These are phyloP conservation scores for Drosophila kepulauana DNA, from an alignment of 1,140 invertebrate species.

Conservation along the genomic window DNA sequence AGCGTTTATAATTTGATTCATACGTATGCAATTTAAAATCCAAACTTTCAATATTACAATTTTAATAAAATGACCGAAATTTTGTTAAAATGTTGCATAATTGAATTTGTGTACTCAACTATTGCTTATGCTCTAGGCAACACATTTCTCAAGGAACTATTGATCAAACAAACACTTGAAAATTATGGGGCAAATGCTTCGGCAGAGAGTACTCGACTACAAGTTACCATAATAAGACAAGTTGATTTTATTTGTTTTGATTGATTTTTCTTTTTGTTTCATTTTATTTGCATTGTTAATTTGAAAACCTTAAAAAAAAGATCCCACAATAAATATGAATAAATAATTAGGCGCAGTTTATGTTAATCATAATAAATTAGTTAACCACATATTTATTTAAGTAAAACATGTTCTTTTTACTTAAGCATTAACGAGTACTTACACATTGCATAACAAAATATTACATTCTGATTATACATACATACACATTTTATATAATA, in stretches of 20 bases:
- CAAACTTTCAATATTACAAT: constrained; percentile 22
- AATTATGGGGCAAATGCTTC: no score
- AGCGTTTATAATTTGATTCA: constrained; percentile 7
- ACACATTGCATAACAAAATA: constrained; percentile 79
- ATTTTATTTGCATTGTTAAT: no score
- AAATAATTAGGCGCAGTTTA: constrained; percentile 15
- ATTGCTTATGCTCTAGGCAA: neutral
- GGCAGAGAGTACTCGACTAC: no score
- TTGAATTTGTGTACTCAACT: constrained; percentile 7
- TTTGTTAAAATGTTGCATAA: constrained; percentile 15
- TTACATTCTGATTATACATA: constrained; percentile 68
- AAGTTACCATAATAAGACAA: no score
- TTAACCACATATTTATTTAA: constrained; percentile 67
- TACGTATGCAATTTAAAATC: constrained; percentile 23
- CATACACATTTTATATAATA: constrained; percentile 50
- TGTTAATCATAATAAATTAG: constrained; percentile 57
- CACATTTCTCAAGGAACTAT: constrained; percentile 57
- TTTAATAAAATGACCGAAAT: constrained; percentile 24
- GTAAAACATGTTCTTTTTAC: constrained; percentile 41
- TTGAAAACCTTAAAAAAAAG: neutral
- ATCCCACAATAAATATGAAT: neutral
- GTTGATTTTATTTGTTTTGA: no score
- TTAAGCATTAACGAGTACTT: constrained; percentile 66
- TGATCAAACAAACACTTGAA: constrained; percentile 62
- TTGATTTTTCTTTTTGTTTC: no score